These are phyloP conservation scores for Panthera leo DNA, from an alignment of 2,113 vertebrate species.

Conservation along the genomic window DNA sequence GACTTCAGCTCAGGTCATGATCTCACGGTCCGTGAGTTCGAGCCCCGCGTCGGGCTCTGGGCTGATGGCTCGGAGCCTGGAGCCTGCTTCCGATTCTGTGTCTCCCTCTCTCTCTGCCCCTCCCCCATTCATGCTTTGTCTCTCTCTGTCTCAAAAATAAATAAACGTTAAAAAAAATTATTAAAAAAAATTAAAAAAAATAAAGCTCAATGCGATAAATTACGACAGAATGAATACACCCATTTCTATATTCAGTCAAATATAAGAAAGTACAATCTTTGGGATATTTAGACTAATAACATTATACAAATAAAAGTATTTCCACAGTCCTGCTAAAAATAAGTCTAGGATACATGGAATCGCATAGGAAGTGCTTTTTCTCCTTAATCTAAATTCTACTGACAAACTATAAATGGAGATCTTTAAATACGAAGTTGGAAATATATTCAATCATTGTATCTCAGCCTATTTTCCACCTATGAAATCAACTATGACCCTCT, in stretches of 20 bases:
- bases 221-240: not conserved
- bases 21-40: rapidly evolving
- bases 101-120: too few species aligned
- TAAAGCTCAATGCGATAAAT: not conserved
- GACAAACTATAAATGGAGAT: not conserved
- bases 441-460: not conserved
- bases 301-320: not conserved
- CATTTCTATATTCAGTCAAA: not conserved
- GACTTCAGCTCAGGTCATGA: too few species aligned
- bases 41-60: too few species aligned
- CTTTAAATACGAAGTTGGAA: not conserved
- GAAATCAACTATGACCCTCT: not conserved
- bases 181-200: too few species aligned
- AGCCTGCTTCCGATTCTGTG: too few species aligned
- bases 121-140: too few species aligned
- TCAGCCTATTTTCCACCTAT: not conserved
- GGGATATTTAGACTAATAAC: not conserved
- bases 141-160: too few species aligned
- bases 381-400: not conserved
- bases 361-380: not conserved
- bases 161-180: too few species aligned
- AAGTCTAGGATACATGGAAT: not conserved
- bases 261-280: not conserved
- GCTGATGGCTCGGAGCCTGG: too few species aligned
- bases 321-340: not conserved